phyloP scores from a whole-genome alignment of 2,797 vertebrate species.

The Pteropus rufus region DNA sequence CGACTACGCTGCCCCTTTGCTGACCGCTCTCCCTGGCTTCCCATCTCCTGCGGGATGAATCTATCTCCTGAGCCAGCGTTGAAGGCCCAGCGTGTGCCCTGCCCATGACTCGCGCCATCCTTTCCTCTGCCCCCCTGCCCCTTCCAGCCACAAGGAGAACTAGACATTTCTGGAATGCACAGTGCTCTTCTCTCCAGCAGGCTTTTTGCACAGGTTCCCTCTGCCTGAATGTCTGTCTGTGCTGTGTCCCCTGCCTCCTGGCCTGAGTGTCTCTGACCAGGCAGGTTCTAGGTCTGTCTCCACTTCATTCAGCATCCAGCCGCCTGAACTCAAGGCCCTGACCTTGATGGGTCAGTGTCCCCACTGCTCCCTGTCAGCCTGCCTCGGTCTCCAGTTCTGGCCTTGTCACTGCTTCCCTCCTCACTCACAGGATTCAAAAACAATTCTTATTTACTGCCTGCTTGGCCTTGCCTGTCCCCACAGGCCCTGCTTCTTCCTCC shows the following conservation, averaged over 20 bases:
- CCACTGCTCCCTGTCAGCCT: not conserved
- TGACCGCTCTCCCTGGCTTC: not conserved
- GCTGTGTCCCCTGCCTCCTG: not conserved
- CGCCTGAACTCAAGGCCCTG: not conserved
- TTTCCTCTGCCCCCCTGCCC: not conserved
- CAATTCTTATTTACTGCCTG: not conserved
- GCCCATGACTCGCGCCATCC: not conserved
- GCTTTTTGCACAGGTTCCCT: not conserved
- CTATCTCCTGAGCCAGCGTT: not conserved
- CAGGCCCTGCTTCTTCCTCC: not conserved
- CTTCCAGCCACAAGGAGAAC: not conserved
- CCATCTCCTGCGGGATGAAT: not conserved
- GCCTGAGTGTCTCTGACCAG: not conserved
- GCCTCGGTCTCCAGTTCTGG: not conserved
- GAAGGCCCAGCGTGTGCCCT: not conserved
- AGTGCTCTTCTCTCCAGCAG: not conserved
- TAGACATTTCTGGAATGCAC: not conserved
- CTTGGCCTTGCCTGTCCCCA: not conserved
- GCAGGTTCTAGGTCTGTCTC: not conserved
- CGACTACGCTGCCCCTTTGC: not conserved
- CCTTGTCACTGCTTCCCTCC: not conserved
- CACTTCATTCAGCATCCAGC: not conserved
- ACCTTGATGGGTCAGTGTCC: not conserved
- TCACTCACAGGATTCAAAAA: not conserved
- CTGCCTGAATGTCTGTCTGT: not conserved